A percentile compares a stretch with the other conserved stretches of the same genome.
Evolutionary conservation across 2,797 vertebrate species (phyloP).

Genomic region (Staurois parvus): DNA sequence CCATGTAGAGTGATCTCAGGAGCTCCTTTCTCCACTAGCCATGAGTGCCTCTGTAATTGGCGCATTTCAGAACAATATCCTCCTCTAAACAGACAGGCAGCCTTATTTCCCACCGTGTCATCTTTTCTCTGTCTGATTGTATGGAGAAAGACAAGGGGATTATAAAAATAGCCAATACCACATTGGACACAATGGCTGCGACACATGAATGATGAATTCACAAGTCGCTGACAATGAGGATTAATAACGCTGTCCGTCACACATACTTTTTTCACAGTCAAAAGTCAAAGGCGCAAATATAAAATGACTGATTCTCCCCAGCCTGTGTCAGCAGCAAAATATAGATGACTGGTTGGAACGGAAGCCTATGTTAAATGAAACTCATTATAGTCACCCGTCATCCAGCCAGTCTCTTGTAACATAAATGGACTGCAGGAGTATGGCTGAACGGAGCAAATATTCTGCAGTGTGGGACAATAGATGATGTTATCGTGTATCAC

Average conservation of each 20-base stretch:
- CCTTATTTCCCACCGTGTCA: conserved; percentile 32
- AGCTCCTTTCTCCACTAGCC: too few relatives aligned
- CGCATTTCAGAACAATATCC: conserved; percentile 31
- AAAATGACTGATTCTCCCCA: conserved; percentile 52
- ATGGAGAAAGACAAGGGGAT: conserved; percentile 23
- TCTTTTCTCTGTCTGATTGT: conserved; percentile 26
- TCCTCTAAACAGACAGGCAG: conserved; percentile 31
- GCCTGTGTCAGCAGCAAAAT: conserved; percentile 48
- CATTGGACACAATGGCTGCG: conserved; percentile 47
- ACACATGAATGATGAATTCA: conserved; percentile 60
- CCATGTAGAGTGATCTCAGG: too few relatives aligned
- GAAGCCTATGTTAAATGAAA: conserved; percentile 46
- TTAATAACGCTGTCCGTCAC: conserved; percentile 61
- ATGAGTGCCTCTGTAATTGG: neutral
- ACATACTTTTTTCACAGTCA: conserved; percentile 52
- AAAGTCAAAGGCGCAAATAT: conserved; percentile 53
- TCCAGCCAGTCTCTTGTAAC: conserved; percentile 9
- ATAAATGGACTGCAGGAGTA: neutral
- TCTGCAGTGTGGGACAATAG: too few relatives aligned
- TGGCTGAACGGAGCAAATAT: too few relatives aligned
- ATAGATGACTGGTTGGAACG: conserved; percentile 30
- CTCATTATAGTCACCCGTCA: conserved; percentile 40
- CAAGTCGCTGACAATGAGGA: conserved; percentile 55
- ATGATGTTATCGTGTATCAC: too few relatives aligned
- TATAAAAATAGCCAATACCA: conserved; percentile 50